These are phyloP conservation scores for Tetragnatha montana DNA, from an alignment of 2,888 invertebrate genomes.

Conservation along the genomic window DNA sequence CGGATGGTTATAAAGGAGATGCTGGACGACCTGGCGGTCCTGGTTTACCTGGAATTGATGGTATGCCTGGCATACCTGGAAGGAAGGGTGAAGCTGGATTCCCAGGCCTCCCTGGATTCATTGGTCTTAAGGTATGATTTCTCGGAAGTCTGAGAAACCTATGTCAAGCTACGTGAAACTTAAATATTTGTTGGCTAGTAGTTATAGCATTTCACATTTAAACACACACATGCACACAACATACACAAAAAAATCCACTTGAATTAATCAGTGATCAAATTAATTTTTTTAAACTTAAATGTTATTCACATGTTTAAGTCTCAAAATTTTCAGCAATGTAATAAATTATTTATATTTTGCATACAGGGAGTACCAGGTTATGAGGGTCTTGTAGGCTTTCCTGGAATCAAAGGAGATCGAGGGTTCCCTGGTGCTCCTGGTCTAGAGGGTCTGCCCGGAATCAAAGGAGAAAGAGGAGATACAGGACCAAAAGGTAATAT, in stretches of 20 bases:
- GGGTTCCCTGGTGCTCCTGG: conserved; percentile 63
- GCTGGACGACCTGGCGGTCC: conserved; percentile 61
- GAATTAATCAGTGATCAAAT: not conserved
- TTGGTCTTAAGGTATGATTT: conserved; percentile 43
- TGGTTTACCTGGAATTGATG: conserved; percentile 63
- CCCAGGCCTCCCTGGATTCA: conserved; percentile 54
- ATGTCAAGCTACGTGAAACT: not conserved
- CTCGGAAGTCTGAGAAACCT: not conserved
- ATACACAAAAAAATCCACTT: not conserved
- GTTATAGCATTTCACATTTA: not conserved
- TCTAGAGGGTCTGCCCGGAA: conserved; percentile 63
- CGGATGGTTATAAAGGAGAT: conserved; percentile 70
- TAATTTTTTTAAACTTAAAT: not conserved
- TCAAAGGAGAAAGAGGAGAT: conserved; percentile 78
- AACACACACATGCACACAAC: too few relatives aligned
- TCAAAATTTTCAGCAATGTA: too few relatives aligned
- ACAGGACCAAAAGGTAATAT: conserved; percentile 66
- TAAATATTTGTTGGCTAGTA: not conserved
- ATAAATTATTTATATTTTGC: too few relatives aligned
- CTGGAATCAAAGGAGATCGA: conserved; percentile 67
- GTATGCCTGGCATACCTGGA: conserved; percentile 70
- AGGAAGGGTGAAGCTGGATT: conserved; percentile 67
- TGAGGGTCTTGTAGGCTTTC: conserved; percentile 62
- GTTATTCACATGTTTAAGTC: not conserved
- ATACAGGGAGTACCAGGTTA: conserved; percentile 58